phyloP scores from a whole-genome alignment of 2,888 invertebrate genomes.

The Furcula furcula region DNA sequence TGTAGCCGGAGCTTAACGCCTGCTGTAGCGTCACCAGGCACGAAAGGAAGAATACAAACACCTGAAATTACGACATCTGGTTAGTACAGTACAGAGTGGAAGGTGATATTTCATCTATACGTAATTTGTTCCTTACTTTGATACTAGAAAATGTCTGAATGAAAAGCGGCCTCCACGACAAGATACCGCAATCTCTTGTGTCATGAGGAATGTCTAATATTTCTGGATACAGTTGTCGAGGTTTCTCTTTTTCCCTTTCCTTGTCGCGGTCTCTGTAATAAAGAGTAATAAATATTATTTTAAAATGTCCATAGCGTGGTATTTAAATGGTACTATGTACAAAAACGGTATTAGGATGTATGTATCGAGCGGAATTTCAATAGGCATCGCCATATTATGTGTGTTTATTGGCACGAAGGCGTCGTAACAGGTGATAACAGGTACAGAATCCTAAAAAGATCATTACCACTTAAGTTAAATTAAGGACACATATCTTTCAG shows the following conservation, averaged over 20 bases:
- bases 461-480: too few species aligned
- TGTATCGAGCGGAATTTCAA: too few species aligned
- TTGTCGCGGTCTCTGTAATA: conserved; percentile 69
- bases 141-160: conserved; percentile 95
- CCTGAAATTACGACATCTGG: conserved; percentile 76
- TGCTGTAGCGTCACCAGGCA: conserved; percentile 95
- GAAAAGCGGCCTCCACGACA: conserved; percentile 91
- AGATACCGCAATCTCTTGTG: conserved; percentile 93
- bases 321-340: too few species aligned
- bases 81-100: conserved; percentile 6
- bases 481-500: too few species aligned
- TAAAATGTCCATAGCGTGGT: too few species aligned
- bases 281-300: too few species aligned
- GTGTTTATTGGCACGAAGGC: too few species aligned
- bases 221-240: conserved; percentile 81
- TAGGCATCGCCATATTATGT: too few species aligned
- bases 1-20: conserved; percentile 94
- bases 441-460: too few species aligned
- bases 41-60: conserved; percentile 93
- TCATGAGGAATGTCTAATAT: conserved; percentile 85
- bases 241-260: conserved; percentile 82
- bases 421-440: too few species aligned
- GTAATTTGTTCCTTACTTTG: conserved; percentile 80
- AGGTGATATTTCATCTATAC: neutral
- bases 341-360: too few species aligned